Conservation (phyloP, 2,113 vertebrate species). For the Calyptommatus sinebrachiatus region DNA sequence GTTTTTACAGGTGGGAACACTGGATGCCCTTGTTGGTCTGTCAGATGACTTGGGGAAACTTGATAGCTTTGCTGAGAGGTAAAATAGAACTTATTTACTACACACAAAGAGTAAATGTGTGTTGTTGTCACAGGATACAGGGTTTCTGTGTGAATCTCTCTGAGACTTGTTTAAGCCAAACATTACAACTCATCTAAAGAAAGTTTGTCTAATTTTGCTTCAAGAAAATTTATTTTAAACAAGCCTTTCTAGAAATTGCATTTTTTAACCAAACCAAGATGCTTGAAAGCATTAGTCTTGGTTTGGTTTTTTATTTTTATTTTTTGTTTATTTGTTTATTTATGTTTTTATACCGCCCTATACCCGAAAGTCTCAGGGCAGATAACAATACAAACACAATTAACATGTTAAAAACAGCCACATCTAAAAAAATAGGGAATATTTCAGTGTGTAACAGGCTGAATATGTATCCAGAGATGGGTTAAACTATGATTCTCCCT, state of each 20-base stretch:
- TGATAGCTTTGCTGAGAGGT: slow-evolving; percentile 90
- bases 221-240: not conserved
- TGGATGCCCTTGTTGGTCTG: slow-evolving; percentile 88
- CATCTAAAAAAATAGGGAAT: too few relatives aligned
- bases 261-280: slow-evolving; percentile 17
- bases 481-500: too few relatives aligned
- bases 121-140: slow-evolving; percentile 58
- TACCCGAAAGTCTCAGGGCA: too few relatives aligned
- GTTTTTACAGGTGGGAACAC: slow-evolving; percentile 83
- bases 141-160: slow-evolving; percentile 56
- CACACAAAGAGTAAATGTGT: slow-evolving; percentile 61
- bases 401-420: too few relatives aligned
- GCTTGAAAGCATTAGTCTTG: too few relatives aligned
- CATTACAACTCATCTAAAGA: slow-evolving; percentile 22
- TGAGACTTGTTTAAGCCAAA: slow-evolving; percentile 29
- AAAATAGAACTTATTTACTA: slow-evolving; percentile 77
- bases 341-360: too few relatives aligned
- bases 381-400: too few relatives aligned
- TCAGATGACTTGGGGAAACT: slow-evolving; percentile 91
- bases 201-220: slow-evolving; percentile 1
- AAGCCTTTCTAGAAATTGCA: not conserved
- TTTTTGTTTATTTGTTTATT: too few relatives aligned
- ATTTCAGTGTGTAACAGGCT: too few relatives aligned
- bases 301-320: too few relatives aligned
- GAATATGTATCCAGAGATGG: too few relatives aligned